phyloP scores from a whole-genome alignment of 2,888 invertebrate genomes.

The Glyphotaelius pellucidus region DNA sequence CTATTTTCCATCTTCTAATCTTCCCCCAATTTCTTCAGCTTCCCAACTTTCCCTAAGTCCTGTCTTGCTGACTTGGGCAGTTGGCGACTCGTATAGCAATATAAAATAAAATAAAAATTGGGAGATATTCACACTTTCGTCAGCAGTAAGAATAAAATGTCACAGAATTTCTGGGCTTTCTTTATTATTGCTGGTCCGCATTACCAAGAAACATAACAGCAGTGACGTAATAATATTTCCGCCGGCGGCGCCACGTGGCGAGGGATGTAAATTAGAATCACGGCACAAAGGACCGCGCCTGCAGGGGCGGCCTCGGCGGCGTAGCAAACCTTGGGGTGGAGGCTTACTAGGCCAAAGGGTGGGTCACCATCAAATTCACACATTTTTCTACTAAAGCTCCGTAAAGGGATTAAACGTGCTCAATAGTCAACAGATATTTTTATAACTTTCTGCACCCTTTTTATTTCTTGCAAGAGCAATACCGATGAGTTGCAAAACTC shows the following conservation, averaged over 20 bases:
- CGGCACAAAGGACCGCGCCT: slow-evolving; percentile 4
- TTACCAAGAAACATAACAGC: not conserved
- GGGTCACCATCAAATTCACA: not conserved
- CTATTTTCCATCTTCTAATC: not conserved
- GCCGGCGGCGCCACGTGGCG: not conserved
- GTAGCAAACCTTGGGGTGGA: not conserved
- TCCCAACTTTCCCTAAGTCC: not conserved
- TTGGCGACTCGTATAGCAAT: not conserved
- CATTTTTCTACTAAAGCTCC: not conserved
- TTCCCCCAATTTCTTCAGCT: not conserved
- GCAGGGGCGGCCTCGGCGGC: not conserved
- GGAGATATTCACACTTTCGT: too few relatives aligned
- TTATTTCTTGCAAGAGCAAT: too few relatives aligned
- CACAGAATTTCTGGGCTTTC: not conserved
- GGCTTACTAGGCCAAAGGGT: slow-evolving; percentile 2
- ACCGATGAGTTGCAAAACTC: too few relatives aligned
- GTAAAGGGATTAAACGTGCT: not conserved
- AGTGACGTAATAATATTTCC: not conserved
- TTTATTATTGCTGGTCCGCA: not conserved
- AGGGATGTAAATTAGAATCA: slow-evolving; percentile 49
- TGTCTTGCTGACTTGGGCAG: not conserved
- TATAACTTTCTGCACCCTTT: not conserved
- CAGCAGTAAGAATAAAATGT: not conserved
- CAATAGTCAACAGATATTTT: not conserved
- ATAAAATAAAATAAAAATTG: not conserved